Evolutionary conservation across 2,888 invertebrate species (phyloP).

Genomic region (Thecocarcelia acutangulata): DNA sequence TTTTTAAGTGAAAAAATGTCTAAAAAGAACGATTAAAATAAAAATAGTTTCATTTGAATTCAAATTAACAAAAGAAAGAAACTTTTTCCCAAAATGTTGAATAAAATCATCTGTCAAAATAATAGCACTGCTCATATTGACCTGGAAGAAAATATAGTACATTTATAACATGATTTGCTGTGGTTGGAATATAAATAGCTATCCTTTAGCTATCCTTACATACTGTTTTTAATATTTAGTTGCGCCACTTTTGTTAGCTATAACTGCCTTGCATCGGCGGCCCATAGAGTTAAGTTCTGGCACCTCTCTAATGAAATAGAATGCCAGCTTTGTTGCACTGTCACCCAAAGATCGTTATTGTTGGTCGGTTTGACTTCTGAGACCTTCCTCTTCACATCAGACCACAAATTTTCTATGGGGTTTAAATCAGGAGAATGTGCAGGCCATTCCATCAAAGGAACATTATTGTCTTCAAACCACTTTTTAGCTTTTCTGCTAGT

Average conservation of each 20-base stretch:
- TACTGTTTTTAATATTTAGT: neutral
- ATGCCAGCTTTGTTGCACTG: neutral
- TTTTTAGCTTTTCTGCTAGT: neutral
- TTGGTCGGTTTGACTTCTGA: neutral
- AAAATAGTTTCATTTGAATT: too few relatives aligned
- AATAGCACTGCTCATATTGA: too few relatives aligned
- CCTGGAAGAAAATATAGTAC: too few relatives aligned
- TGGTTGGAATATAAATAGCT: too few relatives aligned
- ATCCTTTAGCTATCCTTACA: too few relatives aligned
- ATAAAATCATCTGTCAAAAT: too few relatives aligned
- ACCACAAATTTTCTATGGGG: neutral
- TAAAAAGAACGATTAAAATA: too few relatives aligned
- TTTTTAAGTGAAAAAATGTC: too few relatives aligned
- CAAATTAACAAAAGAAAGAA: too few relatives aligned
- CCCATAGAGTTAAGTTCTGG: neutral
- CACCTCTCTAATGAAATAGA: neutral
- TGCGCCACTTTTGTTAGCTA: neutral
- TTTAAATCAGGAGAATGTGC: neutral
- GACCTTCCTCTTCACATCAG: neutral
- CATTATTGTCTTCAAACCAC: neutral
- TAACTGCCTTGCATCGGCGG: neutral
- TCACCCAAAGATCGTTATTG: neutral
- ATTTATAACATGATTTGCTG: too few relatives aligned
- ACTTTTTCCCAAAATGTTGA: too few relatives aligned
- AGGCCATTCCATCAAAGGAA: neutral